Evolutionary conservation across 1,140 invertebrate species (phyloP).

Genomic region (Nebria ingens): DNA sequence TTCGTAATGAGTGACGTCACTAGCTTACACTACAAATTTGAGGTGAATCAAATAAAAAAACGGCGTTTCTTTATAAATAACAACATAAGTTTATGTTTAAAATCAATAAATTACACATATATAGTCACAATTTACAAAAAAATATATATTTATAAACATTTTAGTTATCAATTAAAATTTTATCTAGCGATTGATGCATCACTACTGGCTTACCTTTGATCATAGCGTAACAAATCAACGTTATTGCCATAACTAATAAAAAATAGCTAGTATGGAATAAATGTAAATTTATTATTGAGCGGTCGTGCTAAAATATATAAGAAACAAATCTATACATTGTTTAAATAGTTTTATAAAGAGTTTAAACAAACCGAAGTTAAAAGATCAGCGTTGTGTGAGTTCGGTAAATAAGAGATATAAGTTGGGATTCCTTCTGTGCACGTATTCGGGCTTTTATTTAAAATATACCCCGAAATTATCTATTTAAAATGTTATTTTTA

Average conservation of each 20-base stretch:
- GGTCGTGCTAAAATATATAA: not conserved
- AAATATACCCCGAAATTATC: not conserved
- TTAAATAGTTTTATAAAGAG: not conserved
- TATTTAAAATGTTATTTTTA: not conserved
- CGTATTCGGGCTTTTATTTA: not conserved
- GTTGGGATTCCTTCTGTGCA: not conserved
- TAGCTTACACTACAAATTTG: not conserved
- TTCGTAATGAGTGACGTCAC: not conserved
- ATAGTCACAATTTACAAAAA: not conserved
- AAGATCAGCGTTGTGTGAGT: not conserved
- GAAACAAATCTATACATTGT: not conserved
- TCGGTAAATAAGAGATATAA: not conserved
- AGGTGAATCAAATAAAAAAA: not conserved
- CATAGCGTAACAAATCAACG: constrained; percentile 5
- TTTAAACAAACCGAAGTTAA: not conserved
- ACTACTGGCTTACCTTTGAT: not conserved
- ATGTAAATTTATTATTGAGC: constrained; percentile 9
- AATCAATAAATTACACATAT: not conserved
- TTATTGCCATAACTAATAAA: constrained; percentile 9
- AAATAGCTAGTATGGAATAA: constrained; percentile 8
- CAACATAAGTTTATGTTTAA: too few relatives aligned
- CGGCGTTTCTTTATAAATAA: too few relatives aligned
- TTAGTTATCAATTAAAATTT: not conserved
- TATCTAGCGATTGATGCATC: not conserved
- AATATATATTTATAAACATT: too few relatives aligned